Percentiles rank a stretch among this genome's conserved stretches.
These are phyloP conservation scores for Trachythela sp. DNA, from an alignment of 64 coral and sea anemone species.

Conservation along the genomic window DNA sequence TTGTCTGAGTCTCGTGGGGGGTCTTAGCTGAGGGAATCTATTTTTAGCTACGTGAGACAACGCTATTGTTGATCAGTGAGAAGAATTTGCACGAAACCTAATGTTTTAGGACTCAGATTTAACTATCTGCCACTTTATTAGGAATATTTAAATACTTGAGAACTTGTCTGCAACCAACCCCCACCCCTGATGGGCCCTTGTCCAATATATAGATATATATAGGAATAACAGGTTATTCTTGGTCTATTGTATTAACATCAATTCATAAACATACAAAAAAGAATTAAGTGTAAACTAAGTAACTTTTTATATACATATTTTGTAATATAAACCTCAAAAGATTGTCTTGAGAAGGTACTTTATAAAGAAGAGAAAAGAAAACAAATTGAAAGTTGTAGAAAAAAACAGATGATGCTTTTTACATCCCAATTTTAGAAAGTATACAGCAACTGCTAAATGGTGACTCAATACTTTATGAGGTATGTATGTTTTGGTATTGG, in stretches of 20 bases:
- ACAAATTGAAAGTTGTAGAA: not conserved
- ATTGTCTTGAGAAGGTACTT: not conserved
- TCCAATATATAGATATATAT: no score
- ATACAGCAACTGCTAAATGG: not conserved
- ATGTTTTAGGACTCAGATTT: no score
- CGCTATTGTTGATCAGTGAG: no score
- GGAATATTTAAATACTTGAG: no score
- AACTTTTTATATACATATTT: not conserved
- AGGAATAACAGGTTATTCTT: no score
- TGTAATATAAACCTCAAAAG: not conserved
- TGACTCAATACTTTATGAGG: conserved; percentile 19
- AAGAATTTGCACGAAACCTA: no score
- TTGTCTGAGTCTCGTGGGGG: no score
- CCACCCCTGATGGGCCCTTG: no score
- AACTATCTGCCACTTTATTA: no score
- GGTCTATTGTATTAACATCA: not conserved
- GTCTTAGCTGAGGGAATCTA: no score
- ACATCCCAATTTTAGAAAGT: not conserved
- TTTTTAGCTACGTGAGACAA: no score
- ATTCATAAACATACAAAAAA: not conserved
- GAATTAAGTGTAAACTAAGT: not conserved
- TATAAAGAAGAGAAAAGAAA: not conserved
- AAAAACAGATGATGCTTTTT: conserved; percentile 18
- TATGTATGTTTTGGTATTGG: not conserved
- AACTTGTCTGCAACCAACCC: no score